Base-by-base conservation (phyloP, 37 sponge, comb jelly and placozoan genomes). In the Geodia barretti region DNA sequence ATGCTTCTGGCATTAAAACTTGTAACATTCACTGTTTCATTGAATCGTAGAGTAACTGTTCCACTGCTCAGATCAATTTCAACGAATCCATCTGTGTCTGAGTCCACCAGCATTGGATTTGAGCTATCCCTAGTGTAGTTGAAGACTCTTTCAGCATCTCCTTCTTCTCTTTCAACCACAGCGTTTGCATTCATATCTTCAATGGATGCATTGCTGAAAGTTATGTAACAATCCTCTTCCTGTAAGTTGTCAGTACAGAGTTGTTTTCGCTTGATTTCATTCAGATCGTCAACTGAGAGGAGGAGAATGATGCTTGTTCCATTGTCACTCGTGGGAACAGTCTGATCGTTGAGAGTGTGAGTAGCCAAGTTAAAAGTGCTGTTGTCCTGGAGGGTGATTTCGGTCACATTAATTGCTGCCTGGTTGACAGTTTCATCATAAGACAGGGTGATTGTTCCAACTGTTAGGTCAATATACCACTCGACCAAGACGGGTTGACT, bases 391-490 rank as follows among this genome's bases (percentile, higher is more conserved):
- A 95, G 58, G 4, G 41, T 78, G 28, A 96, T 64, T 67, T 93
- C 88, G 29, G 70, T 60, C 26, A 80, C 84, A 36, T 74, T 80
- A 26, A 96, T 43, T 0, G 92, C 81, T 20, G 83, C 62, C 25
- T 60, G 39, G 39, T 93, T 87, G 21, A 93, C 89, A 35, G 97
- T 92, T 70, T 96, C 97, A 77, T 90, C 83, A 78, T 78, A 96
- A 0, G 88, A 87, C 1, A 96, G 74, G 37, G 25, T 65, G 39
- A 91, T 26, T 8, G 60, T 30, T 20, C 97, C 97, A 11, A 26
- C 23, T 75, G 92, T 70, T 88, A 96, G 40, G 72, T 96, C 97
- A 38, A 96, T 87, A 23, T 39, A 60, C 97, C 97, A 96, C 7
- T 41, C 30, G 30, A 90, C 85, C 9, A 96, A 67, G 7, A 61